A percentile compares a stretch with the other conserved stretches of the same genome.
These are phyloP conservation scores for Caiman crocodilus DNA, from an alignment of 2,797 vertebrate species.

Conservation along the genomic window DNA sequence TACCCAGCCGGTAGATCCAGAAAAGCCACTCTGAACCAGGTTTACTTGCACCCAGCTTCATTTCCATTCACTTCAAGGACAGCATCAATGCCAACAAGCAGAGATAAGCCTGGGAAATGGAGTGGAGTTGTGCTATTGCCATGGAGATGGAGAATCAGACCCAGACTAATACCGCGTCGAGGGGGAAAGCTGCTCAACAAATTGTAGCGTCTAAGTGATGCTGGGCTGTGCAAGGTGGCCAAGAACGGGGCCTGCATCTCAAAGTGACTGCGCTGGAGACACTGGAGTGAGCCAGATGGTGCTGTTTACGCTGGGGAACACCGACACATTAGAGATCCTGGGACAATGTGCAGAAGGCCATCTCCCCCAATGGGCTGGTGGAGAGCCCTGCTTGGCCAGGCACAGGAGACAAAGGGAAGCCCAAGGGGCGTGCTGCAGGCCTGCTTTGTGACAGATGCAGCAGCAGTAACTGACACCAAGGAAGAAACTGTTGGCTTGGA, in stretches of 20 bases:
- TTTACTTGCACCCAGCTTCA: neutral
- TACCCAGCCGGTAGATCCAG: slow-evolving; percentile 35
- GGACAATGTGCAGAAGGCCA: neutral
- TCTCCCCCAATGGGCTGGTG: neutral
- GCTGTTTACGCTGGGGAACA: neutral
- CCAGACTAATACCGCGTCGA: neutral
- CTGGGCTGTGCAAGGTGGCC: no score
- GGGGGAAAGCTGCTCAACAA: no score
- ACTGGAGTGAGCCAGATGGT: neutral
- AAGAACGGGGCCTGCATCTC: neutral
- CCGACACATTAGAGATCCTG: neutral
- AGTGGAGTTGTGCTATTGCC: neutral
- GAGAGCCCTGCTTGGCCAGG: no score
- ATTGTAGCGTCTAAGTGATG: no score
- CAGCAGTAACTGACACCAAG: no score
- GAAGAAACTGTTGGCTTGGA: neutral
- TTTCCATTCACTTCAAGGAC: neutral
- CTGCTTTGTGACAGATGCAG: neutral
- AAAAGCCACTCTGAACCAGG: neutral
- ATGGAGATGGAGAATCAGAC: neutral
- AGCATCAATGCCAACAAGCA: neutral
- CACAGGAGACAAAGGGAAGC: no score
- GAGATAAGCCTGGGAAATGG: fast-evolving
- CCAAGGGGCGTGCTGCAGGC: neutral
- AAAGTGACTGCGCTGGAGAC: neutral